Evolutionary conservation across 2,888 invertebrate species (phyloP).

Genomic region (Laspeyria flexula): DNA sequence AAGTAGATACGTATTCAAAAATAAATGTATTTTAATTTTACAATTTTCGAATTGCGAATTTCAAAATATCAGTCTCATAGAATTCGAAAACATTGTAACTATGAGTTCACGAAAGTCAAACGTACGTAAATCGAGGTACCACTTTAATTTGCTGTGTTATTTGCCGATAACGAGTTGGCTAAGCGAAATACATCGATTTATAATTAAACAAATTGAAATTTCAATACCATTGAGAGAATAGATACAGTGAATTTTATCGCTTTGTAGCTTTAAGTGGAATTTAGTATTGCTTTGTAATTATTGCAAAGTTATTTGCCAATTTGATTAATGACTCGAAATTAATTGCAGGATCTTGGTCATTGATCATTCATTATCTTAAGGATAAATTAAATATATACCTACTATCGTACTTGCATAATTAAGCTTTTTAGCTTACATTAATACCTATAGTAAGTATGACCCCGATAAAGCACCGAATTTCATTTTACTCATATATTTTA

Average conservation of each 20-base stretch:
- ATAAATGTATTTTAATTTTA: too few species aligned
- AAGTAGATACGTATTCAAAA: too few species aligned
- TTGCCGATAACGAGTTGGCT: constrained; percentile 11
- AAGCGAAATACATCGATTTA: constrained; percentile 12
- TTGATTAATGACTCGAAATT: background rate
- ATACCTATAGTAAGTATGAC: too few species aligned
- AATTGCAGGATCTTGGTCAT: background rate
- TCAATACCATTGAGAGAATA: constrained; percentile 1
- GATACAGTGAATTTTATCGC: constrained; percentile 2
- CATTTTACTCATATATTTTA: too few species aligned
- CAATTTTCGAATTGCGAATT: too few species aligned
- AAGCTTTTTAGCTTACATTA: too few species aligned
- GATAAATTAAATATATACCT: too few species aligned
- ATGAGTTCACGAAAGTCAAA: background rate
- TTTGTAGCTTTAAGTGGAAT: background rate
- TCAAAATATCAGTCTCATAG: constrained; percentile 1
- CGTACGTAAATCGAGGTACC: background rate
- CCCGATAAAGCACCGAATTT: too few species aligned
- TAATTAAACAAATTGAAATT: constrained; percentile 11
- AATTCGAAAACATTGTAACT: background rate
- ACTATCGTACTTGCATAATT: too few species aligned
- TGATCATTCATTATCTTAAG: background rate
- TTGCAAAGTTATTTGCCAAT: background rate
- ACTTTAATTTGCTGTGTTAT: constrained; percentile 19
- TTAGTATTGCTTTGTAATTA: background rate